Evolutionary conservation across 2,888 invertebrate genomes (phyloP), one percentile per base, ranked within the genome.

Genomic region (Onchidella celtica): DNA sequence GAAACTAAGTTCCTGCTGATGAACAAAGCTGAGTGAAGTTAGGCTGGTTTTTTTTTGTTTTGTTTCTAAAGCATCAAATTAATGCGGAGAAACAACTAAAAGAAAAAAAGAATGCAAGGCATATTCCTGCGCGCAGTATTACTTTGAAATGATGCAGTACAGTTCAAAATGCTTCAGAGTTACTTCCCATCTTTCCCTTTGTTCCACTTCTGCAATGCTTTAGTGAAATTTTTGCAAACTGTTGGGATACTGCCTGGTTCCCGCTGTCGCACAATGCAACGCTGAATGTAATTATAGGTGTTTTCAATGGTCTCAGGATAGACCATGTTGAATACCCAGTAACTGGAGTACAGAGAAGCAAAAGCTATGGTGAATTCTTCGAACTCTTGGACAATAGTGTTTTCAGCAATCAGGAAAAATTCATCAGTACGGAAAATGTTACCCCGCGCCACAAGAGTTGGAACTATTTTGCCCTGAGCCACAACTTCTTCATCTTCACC

Each of bases 281-380:
- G 34, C 69, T 81, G 81, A 47, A 81, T 81, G 34, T 81, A 81
- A 40, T 81, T 90, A 81, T 91, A 91, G 14, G 90, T 89, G 83
- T 89, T 88, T 81, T 87, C 86, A 27, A 91, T 86, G 14, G 89
- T 89, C 66, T 87, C 87, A 9, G 91, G 91, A 77, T 90, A 91
- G 81, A 90, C 89, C 91, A 91, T 91, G 78, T 91, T 91, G 76
- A 91, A 91, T 9, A 91, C 90, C 90, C 90, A 91, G 84, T 91
- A 91, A 9, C 90, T 88, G 32, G 91, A 88, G 83, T 90, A 91
- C 63, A 91, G 79, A 61, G 89, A 89, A 11, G 89, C 91, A 82
- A 90, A 89, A 36, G 91, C 91, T 77, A 91, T 89, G 3, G 91
- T 91, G 70, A 91, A 91, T 80, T 91, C 91, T 75, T 91, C 91